Conservation (phyloP, 2,888 invertebrate species). For the Clepsis dumicolana region DNA sequence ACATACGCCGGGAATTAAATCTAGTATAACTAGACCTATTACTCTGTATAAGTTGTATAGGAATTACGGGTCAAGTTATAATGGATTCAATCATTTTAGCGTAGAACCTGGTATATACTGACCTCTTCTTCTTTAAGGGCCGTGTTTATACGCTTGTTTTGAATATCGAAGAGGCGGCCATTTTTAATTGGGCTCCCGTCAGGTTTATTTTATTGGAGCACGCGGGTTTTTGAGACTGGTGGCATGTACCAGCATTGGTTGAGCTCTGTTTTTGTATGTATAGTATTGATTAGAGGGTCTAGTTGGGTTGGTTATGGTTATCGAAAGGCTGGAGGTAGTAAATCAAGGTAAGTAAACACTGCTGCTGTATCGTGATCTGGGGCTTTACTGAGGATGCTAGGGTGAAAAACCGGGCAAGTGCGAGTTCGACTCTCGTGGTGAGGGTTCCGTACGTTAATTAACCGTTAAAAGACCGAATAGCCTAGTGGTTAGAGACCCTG, state of each 20-base stretch:
- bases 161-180: neutral
- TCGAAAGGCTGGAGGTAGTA: slow-evolving; percentile 60
- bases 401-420: too few relatives aligned
- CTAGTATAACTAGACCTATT: neutral
- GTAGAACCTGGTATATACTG: slow-evolving; percentile 56
- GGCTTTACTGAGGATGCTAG: slow-evolving; percentile 52
- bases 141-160: slow-evolving; percentile 7
- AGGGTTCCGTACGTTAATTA: too few relatives aligned
- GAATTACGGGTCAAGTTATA: neutral
- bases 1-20: neutral
- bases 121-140: slow-evolving; percentile 46
- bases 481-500: too few relatives aligned
- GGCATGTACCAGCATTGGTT: neutral
- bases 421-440: too few relatives aligned
- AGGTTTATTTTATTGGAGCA: neutral
- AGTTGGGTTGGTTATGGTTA: slow-evolving; percentile 45
- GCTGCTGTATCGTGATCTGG: slow-evolving; percentile 60
- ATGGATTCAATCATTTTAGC: slow-evolving; percentile 39
- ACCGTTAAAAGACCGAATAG: too few relatives aligned
- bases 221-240: neutral
- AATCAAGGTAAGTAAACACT: slow-evolving; percentile 68
- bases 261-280: neutral
- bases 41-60: neutral
- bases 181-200: neutral
- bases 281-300: neutral